A percentile compares a stretch with the other conserved stretches of the same genome.
Conservation (phyloP, 2,113 vertebrate species). For the Gymnobelideus leadbeateri region DNA sequence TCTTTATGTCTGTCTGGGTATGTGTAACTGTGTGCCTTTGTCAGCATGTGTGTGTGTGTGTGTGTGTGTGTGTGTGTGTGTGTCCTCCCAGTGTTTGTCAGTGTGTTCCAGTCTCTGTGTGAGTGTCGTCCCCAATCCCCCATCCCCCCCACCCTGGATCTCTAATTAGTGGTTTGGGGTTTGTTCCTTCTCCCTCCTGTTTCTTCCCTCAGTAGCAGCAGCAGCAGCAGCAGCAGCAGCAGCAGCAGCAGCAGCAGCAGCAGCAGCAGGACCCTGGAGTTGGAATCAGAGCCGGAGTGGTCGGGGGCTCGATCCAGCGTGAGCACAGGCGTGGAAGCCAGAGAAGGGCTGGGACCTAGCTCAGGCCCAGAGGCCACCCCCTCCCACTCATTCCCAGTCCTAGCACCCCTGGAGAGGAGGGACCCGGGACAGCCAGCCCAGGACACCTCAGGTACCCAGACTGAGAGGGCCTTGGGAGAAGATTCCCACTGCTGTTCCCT, state of each 20-base stretch:
- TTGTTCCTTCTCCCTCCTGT: slow-evolving; percentile 83
- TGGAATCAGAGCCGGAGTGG: slow-evolving; percentile 56
- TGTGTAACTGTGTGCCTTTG: slow-evolving; percentile 34
- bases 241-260: slow-evolving; percentile 8
- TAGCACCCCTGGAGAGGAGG: slow-evolving; percentile 66
- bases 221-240: slow-evolving; percentile 62
- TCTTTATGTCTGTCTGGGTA: background rate
- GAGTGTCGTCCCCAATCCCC: slow-evolving; percentile 80
- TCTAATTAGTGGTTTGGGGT: slow-evolving; percentile 84
- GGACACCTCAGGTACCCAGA: slow-evolving; percentile 73
- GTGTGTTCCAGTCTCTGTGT: slow-evolving; percentile 76
- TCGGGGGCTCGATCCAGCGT: slow-evolving; percentile 58
- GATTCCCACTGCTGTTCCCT: slow-evolving; percentile 27
- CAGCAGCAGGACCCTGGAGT: slow-evolving; percentile 57
- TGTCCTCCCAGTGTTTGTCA: slow-evolving; percentile 58
- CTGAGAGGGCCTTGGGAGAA: slow-evolving; percentile 59
- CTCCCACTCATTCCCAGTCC: slow-evolving; percentile 56
- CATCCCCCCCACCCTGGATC: slow-evolving; percentile 74
- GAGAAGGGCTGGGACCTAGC: slow-evolving; percentile 48
- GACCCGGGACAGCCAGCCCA: slow-evolving; percentile 66
- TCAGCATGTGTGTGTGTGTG: slow-evolving; percentile 30
- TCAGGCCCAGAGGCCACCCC: slow-evolving; percentile 48
- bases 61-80: slow-evolving; percentile 23
- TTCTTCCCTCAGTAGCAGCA: slow-evolving; percentile 76
- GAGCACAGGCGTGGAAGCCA: background rate